Percentiles rank a stretch among this genome's conserved stretches.
Conservation (phyloP, 2,113 vertebrate genomes). For the Phaethornis superciliosus region DNA sequence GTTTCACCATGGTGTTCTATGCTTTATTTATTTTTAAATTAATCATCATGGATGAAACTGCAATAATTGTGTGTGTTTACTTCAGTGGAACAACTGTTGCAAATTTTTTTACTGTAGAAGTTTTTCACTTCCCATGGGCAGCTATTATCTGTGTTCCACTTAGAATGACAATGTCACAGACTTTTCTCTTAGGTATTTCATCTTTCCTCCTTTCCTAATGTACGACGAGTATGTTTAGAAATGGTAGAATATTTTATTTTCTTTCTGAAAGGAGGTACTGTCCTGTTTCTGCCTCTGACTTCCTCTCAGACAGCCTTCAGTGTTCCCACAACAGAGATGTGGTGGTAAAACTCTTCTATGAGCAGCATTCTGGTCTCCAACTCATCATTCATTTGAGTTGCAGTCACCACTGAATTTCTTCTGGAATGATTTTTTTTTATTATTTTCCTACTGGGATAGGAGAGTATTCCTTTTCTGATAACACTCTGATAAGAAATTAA, state of each 20-base stretch:
- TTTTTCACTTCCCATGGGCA: background rate
- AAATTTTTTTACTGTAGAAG: background rate
- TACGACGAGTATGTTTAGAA: background rate
- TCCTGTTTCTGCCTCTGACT: background rate
- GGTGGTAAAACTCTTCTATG: background rate
- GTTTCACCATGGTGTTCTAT: background rate
- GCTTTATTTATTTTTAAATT: slow-evolving; percentile 19
- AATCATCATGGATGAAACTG: background rate
- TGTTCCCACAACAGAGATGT: background rate
- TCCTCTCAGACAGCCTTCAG: background rate
- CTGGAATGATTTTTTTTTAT: background rate
- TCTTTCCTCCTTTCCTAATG: background rate
- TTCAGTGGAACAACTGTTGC: background rate
- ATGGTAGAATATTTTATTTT: background rate
- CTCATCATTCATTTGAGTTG: background rate
- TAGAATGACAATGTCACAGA: background rate
- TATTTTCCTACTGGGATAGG: background rate
- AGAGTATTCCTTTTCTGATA: background rate
- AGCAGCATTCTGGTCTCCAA: background rate
- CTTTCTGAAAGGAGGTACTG: background rate
- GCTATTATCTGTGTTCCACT: background rate
- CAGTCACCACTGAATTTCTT: background rate
- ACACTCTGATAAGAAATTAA: background rate
- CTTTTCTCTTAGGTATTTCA: background rate
- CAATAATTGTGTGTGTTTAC: background rate